phyloP scores from a whole-genome alignment of 2,797 vertebrate genomes.

The Petrocephalus schoutedeni region DNA sequence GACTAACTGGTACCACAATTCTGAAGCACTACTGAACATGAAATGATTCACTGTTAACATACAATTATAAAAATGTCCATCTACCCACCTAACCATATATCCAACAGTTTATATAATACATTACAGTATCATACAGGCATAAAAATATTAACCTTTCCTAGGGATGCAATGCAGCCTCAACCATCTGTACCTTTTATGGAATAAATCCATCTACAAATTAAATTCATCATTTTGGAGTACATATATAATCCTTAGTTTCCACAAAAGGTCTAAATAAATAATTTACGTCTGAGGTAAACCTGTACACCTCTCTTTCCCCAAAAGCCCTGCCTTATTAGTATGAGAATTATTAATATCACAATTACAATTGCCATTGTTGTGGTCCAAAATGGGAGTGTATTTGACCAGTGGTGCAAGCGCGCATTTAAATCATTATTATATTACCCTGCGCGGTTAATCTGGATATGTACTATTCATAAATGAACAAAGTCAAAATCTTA shows the following conservation, averaged over 20 bases:
- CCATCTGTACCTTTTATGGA: conserved; percentile 3
- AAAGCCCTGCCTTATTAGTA: not conserved
- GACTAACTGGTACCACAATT: not conserved
- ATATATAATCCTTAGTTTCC: conserved; percentile 4
- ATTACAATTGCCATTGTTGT: not conserved
- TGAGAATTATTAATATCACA: not conserved
- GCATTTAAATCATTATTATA: not conserved
- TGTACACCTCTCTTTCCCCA: not conserved
- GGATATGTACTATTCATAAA: not conserved
- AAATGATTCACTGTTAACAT: not conserved
- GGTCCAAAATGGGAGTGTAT: not conserved
- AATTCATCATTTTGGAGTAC: not conserved
- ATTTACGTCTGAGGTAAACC: not conserved
- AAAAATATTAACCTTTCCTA: not conserved
- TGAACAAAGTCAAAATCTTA: not conserved
- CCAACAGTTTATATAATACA: not conserved
- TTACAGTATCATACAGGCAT: not conserved
- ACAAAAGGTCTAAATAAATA: not conserved
- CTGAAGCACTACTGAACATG: not conserved
- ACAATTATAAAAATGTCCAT: not conserved
- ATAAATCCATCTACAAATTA: not conserved
- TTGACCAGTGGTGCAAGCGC: not conserved
- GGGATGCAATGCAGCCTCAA: not conserved
- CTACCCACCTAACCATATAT: conserved; percentile 10
- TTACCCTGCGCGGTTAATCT: not conserved